A percentile compares a stretch with the other conserved stretches of the same genome.
Evolutionary conservation across 2,113 vertebrate genomes (phyloP).

Genomic region (Hylia prasina): DNA sequence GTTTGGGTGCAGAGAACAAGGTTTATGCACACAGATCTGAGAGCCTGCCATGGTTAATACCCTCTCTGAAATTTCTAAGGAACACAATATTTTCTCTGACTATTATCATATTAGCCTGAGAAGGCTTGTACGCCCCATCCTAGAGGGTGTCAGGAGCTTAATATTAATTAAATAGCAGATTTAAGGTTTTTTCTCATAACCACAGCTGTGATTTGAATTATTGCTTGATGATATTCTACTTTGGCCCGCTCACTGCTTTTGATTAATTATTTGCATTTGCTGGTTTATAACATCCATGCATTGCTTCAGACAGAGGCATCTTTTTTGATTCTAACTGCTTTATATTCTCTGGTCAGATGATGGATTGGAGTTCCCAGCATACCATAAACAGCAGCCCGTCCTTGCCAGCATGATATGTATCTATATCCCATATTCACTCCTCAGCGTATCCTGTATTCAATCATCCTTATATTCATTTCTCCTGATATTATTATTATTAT

Average conservation of each 20-base stretch:
- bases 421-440: conserved; percentile 20
- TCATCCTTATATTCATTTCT: conserved; percentile 73
- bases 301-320: neutral
- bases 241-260: neutral
- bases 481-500: conserved; percentile 64
- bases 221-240: conserved; percentile 8
- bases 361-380: conserved; percentile 51
- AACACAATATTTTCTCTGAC: neutral
- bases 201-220: conserved; percentile 51
- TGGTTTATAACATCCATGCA: neutral
- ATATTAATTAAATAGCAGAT: conserved; percentile 49
- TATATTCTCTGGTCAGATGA: conserved; percentile 42
- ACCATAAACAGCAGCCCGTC: neutral
- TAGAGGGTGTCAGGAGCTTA: conserved; percentile 4
- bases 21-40: neutral
- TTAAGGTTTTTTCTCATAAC: conserved; percentile 41
- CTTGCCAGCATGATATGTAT: conserved; percentile 11
- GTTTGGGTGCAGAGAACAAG: neutral
- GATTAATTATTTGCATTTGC: conserved; percentile 65
- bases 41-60: neutral
- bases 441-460: conserved; percentile 67
- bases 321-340: conserved; percentile 26
- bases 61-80: neutral
- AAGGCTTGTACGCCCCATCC: neutral
- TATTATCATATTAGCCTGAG: neutral